These are phyloP conservation scores for Coendou prehensilis DNA, from an alignment of 2,797 vertebrate species.

Conservation along the genomic window DNA sequence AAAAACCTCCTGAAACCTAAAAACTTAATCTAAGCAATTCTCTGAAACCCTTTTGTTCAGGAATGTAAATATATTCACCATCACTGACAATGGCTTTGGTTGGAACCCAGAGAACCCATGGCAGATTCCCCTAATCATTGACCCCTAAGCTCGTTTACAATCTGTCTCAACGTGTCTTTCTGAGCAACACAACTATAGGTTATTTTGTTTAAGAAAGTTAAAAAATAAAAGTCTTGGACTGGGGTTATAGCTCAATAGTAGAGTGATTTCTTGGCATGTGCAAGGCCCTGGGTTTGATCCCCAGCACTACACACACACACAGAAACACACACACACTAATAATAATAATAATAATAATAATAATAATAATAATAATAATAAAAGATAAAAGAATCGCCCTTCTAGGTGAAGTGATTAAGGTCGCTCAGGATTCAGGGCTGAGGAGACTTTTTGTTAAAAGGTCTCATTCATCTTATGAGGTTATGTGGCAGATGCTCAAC, in stretches of 20 bases:
- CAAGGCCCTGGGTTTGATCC: background rate
- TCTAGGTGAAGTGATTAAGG: constrained; percentile 27
- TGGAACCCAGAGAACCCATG: background rate
- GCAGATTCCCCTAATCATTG: background rate
- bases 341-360: background rate
- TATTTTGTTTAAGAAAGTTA: background rate
- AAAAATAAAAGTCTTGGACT: background rate
- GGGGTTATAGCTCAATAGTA: background rate
- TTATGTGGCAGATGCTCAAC: background rate
- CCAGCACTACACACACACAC: background rate
- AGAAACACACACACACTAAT: background rate
- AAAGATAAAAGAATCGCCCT: background rate
- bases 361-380: too few relatives aligned
- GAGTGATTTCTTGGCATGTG: background rate
- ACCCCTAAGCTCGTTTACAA: background rate
- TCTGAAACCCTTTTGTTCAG: background rate
- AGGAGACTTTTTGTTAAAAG: constrained; percentile 36
- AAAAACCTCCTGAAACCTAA: background rate
- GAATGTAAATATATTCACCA: background rate
- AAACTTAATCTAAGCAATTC: background rate
- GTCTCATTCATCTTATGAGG: background rate
- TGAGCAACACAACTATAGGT: background rate
- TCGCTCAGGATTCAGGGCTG: background rate
- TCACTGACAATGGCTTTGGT: background rate
- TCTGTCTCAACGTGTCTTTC: background rate